These are phyloP conservation scores for Drosophila lacicola DNA, from an alignment of 2,888 invertebrate species.

Conservation along the genomic window DNA sequence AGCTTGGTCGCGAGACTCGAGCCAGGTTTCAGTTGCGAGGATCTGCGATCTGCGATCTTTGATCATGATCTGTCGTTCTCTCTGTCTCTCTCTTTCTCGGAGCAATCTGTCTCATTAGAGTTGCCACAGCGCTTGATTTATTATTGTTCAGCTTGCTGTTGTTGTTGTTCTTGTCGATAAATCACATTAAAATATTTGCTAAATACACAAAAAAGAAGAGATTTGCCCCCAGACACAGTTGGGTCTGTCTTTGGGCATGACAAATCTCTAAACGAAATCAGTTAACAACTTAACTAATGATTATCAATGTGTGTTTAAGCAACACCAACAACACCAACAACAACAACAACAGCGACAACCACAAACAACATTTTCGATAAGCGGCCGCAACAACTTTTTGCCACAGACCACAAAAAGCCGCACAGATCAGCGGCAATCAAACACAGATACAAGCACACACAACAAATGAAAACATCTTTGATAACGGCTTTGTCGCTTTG, in stretches of 20 bases:
- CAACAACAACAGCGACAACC: slow-evolving; percentile 10
- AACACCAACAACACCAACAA: slow-evolving; percentile 41
- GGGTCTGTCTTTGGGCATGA: slow-evolving; percentile 48
- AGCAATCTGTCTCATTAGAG: slow-evolving; percentile 80
- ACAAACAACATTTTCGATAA: slow-evolving; percentile 40
- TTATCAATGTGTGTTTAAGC: slow-evolving; percentile 72
- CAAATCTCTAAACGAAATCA: slow-evolving; percentile 78
- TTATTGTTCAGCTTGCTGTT: slow-evolving; percentile 50
- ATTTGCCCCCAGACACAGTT: slow-evolving; percentile 19
- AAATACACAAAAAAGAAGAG: slow-evolving; percentile 16
- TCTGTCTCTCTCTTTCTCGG: slow-evolving; percentile 16
- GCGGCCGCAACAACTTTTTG: slow-evolving; percentile 30
- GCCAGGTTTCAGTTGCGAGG: slow-evolving; percentile 1
- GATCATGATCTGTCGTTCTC: slow-evolving; percentile 12
- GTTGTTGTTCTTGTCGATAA: slow-evolving; percentile 60
- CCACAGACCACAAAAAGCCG: slow-evolving; percentile 40
- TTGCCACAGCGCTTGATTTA: slow-evolving; percentile 69
- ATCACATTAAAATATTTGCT: slow-evolving; percentile 78
- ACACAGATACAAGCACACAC: slow-evolving; percentile 19
- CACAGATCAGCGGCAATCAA: slow-evolving; percentile 46
- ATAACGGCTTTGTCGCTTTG: slow-evolving; percentile 69
- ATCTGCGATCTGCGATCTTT: slow-evolving; percentile 15
- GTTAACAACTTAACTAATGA: slow-evolving; percentile 82
- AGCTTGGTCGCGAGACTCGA: neutral
- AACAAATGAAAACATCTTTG: slow-evolving; percentile 64